Evolutionary conservation across 2,113 vertebrate genomes (phyloP).

Genomic region (Cranoglanis bouderius): DNA sequence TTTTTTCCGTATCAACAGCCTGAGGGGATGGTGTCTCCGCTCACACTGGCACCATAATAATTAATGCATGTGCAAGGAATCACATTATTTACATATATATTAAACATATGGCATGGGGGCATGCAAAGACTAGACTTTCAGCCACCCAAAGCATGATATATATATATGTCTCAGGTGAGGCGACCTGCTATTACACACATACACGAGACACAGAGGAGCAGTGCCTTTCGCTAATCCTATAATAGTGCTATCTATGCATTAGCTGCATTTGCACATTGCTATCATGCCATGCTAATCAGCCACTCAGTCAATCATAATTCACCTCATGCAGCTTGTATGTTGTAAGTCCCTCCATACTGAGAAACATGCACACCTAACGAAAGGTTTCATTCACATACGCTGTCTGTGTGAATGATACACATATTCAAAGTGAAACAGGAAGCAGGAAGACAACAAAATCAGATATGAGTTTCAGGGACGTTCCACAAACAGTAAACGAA

Average conservation of each 20-base stretch:
- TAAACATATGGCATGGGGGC: conserved; percentile 55
- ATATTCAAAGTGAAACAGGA: not conserved
- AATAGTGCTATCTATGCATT: conserved; percentile 54
- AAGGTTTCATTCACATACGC: not conserved
- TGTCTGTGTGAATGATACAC: not conserved
- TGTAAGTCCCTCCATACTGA: not conserved
- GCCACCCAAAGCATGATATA: conserved; percentile 26
- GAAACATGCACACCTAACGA: not conserved
- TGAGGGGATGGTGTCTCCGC: conserved; percentile 41
- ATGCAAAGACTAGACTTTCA: conserved; percentile 32
- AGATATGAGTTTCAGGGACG: not conserved
- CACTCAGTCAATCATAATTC: conserved; percentile 1
- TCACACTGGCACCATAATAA: conserved; percentile 41
- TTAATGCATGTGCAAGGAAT: conserved; percentile 56
- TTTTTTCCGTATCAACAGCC: conserved; percentile 54
- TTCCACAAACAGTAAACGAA: not conserved
- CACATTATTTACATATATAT: conserved; percentile 71
- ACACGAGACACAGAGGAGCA: conserved; percentile 36
- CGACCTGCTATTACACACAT: conserved; percentile 38
- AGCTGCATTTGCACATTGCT: conserved; percentile 49
- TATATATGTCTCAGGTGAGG: conserved; percentile 53
- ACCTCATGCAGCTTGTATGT: not conserved
- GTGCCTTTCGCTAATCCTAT: conserved; percentile 57
- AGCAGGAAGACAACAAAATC: not conserved
- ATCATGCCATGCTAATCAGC: conserved; percentile 36